phyloP scores from a whole-genome alignment of 2,888 invertebrate genomes.

The Oligia strigilis region DNA sequence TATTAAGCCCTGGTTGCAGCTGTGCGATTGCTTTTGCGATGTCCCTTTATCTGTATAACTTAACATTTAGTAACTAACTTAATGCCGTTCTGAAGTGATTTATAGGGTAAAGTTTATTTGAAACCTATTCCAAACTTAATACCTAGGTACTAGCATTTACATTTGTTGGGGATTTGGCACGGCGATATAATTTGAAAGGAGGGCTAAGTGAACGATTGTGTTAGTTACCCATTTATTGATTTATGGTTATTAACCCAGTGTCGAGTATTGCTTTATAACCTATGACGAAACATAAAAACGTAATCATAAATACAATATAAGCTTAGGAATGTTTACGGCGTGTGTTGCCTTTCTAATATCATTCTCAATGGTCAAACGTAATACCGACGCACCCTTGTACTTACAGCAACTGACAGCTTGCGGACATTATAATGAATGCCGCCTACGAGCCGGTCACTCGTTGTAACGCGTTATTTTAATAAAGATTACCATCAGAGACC shows the following conservation, averaged over 20 bases:
- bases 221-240: conserved; percentile 25
- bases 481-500: conserved; percentile 1
- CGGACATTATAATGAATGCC: conserved; percentile 61
- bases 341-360: conserved; percentile 83
- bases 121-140: background rate
- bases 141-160: background rate
- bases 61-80: conserved; percentile 20
- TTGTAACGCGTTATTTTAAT: conserved; percentile 22
- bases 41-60: conserved; percentile 45
- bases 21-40: conserved; percentile 86
- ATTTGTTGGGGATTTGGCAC: conserved; percentile 55
- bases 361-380: conserved; percentile 72
- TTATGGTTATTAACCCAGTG: conserved; percentile 28
- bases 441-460: conserved; percentile 54
- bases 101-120: conserved; percentile 9
- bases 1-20: conserved; percentile 74
- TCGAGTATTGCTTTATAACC: conserved; percentile 55
- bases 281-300: conserved; percentile 65
- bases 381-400: conserved; percentile 72
- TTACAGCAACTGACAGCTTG: conserved; percentile 54
- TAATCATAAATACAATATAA: conserved; percentile 67
- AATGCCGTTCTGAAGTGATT: conserved; percentile 15
- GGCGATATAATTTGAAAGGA: conserved; percentile 69
- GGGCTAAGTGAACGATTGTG: conserved; percentile 31
- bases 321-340: conserved; percentile 70